Evolutionary conservation across 2,113 vertebrate genomes (phyloP).

Genomic region (Atlantisia rogersi): DNA sequence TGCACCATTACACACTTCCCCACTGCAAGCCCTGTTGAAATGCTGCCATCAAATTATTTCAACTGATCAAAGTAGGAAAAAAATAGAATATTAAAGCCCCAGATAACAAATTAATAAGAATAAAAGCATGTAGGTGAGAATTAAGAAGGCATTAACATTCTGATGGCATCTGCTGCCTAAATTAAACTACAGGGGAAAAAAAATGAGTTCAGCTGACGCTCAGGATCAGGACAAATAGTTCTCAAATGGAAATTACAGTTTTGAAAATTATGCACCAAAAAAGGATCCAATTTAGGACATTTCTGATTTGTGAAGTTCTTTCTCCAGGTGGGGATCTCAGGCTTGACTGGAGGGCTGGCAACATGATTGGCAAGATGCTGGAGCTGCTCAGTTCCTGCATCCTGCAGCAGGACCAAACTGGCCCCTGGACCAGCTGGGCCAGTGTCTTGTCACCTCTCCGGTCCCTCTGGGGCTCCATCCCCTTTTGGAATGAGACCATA

Average conservation of each 20-base stretch:
- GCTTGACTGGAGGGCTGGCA: slow-evolving; percentile 39
- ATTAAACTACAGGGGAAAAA: slow-evolving; percentile 65
- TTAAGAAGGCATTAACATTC: slow-evolving; percentile 74
- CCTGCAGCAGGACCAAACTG: background rate
- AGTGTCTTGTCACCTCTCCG: background rate
- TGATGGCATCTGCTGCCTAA: slow-evolving; percentile 71
- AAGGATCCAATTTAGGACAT: slow-evolving; percentile 68
- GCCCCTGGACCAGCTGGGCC: background rate
- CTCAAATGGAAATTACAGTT: slow-evolving; percentile 70
- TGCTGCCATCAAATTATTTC: slow-evolving; percentile 61
- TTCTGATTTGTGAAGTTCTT: slow-evolving; percentile 65
- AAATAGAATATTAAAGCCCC: slow-evolving; percentile 66
- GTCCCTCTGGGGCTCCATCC: background rate
- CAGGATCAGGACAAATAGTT: slow-evolving; percentile 71
- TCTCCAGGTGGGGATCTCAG: slow-evolving; percentile 63
- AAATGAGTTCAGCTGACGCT: slow-evolving; percentile 64
- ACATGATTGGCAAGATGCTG: slow-evolving; percentile 35
- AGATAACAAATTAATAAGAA: slow-evolving; percentile 74
- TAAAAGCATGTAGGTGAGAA: slow-evolving; percentile 76
- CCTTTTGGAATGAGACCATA: background rate
- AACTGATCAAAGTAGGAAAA: slow-evolving; percentile 53
- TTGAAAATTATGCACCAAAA: slow-evolving; percentile 66
- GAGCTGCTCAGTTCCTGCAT: background rate
- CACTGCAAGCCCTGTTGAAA: slow-evolving; percentile 44
- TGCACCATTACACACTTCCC: slow-evolving; percentile 59